Base-by-base conservation (phyloP, 2,888 invertebrate species). In the Macrosiphum euphorbiae region DNA sequence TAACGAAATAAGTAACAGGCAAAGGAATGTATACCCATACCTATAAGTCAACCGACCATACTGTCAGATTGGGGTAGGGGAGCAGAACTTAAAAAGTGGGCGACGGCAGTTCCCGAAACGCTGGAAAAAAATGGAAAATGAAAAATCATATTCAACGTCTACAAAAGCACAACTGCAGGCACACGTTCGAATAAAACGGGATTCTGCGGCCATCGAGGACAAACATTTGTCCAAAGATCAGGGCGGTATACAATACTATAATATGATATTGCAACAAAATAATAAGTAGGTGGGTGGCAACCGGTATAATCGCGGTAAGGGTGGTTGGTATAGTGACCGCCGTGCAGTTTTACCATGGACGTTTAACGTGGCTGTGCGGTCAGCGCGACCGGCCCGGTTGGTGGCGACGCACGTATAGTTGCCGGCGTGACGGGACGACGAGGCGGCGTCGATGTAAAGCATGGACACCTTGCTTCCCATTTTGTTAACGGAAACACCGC, bases 381-480 rank as follows among this genome's bases (percentile, higher is more conserved):
- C 96, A 84, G 95, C 95, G 24, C 95, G 95, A 44, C 96, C 96
- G n/a, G 95, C 96, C 10, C 95, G 92, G 95, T 96, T 96, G 94
- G 95, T 95, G 1, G 96, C 96, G 44, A 95, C 95, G 94, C 96
- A 96, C 0, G 96, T 96, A 95, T 96, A 96, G 94, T 95, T 95
- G 13, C 96, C 96, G 90, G 95, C 95, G 94, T 96, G 96, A 4
- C 95, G 95, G 13, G 95, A 95, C 52, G 93, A 92, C 58, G 93
- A 92, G 35, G 95, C 95, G 20, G 95, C 94, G 86, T 95, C 95
- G 50, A 95, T 95, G 41, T 95, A 94, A 84, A 95, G 94, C 88
- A 95, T 95, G 88, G 95, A 95, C 35, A 96, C 96, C 94, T 96
- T 96, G 89, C 95, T 95, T 16, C 96, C 96, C 94, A 96, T 95